Evolutionary conservation across 2,888 invertebrate species (phyloP).

Genomic region (Pseudoips prasinana): DNA sequence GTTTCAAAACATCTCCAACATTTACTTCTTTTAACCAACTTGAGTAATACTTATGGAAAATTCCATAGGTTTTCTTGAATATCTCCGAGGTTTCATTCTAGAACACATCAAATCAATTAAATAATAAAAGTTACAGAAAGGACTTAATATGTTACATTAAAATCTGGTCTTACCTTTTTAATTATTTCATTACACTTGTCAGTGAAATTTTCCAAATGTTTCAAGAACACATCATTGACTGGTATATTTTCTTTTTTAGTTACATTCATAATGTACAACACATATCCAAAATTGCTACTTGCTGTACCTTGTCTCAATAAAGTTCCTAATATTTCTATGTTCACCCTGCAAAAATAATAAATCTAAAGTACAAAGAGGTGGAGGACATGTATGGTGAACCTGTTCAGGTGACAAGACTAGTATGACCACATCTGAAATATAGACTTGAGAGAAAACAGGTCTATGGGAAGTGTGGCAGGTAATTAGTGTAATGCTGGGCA

Average conservation of each 20-base stretch:
- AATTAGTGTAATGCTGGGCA: no score
- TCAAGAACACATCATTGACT: constrained; percentile 83
- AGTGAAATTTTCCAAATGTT: constrained; percentile 84
- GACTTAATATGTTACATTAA: no score
- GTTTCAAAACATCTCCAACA: constrained; percentile 57
- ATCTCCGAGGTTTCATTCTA: constrained; percentile 62
- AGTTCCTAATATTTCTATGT: constrained; percentile 88
- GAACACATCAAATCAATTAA: constrained; percentile 20
- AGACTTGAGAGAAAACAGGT: no score
- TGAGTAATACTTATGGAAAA: constrained; percentile 52
- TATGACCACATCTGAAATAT: no score
- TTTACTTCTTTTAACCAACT: constrained; percentile 65
- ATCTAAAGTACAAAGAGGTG: no score
- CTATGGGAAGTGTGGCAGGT: no score
- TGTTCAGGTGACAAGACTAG: no score
- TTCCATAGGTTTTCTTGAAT: constrained; percentile 57
- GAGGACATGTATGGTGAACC: no score
- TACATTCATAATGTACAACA: constrained; percentile 86
- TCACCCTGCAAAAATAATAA: constrained; percentile 80
- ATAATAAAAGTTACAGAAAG: no score
- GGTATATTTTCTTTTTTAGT: constrained; percentile 83
- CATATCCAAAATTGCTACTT: constrained; percentile 83
- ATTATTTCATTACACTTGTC: constrained; percentile 77
- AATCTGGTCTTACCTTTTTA: constrained; percentile 64
- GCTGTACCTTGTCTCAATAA: constrained; percentile 86